Evolutionary conservation across 1,140 invertebrate genomes (phyloP).

Genomic region (Drosophila eugracilis): DNA sequence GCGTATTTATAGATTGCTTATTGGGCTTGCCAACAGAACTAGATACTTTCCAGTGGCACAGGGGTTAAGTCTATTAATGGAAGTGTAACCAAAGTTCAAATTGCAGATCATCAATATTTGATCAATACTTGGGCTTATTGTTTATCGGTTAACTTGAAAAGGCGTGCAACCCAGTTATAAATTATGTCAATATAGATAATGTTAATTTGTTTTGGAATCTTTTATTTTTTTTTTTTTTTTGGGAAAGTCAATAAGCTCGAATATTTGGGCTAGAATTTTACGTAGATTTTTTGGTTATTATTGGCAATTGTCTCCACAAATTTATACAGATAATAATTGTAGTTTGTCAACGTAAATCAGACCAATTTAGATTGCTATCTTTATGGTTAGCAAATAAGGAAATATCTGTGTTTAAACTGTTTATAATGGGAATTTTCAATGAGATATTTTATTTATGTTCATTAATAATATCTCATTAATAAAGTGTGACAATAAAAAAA

Average conservation of each 20-base stretch:
- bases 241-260: background rate
- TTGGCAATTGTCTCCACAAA: background rate
- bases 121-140: constrained; percentile 3
- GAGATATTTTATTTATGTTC: too few species aligned
- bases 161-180: background rate
- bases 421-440: too few species aligned
- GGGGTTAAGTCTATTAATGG: constrained; percentile 1
- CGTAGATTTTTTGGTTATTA: background rate
- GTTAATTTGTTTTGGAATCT: background rate
- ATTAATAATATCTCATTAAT: background rate
- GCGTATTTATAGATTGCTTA: constrained; percentile 28
- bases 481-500: too few species aligned
- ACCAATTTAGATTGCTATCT: background rate
- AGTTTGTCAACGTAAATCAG: background rate
- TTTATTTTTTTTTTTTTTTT: background rate
- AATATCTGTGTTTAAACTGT: background rate
- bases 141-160: background rate
- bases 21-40: constrained; percentile 1
- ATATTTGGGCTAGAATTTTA: constrained; percentile 12
- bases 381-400: background rate
- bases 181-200: constrained; percentile 2
- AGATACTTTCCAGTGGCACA: constrained; percentile 1
- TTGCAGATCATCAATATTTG: constrained; percentile 3
- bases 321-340: background rate
- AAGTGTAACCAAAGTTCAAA: background rate